Evolutionary conservation across 2,888 invertebrate genomes (phyloP).

Genomic region (Caenorhabditis macrosperma): DNA sequence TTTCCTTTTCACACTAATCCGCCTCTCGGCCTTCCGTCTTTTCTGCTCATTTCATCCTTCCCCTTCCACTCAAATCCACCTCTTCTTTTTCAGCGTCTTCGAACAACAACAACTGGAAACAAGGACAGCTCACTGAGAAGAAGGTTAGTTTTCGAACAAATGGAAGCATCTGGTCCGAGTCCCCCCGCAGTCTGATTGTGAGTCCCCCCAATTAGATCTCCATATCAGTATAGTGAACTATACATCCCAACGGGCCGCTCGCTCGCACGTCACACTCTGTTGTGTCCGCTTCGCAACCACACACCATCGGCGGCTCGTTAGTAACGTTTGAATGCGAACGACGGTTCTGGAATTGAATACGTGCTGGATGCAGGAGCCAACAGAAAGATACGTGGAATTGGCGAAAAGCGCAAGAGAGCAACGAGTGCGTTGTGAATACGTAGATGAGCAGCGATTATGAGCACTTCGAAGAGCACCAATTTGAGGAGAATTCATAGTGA

Average conservation of each 20-base stretch:
- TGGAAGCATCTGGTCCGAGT: no score
- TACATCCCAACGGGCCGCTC: neutral
- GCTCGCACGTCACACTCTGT: neutral
- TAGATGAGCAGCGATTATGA: no score
- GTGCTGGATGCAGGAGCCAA: neutral
- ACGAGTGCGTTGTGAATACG: no score
- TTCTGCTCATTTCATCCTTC: neutral
- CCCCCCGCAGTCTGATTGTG: no score
- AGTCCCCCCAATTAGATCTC: neutral
- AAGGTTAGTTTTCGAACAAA: no score
- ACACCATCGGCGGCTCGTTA: conserved; percentile 23
- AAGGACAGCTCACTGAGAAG: no score
- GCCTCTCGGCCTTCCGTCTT: neutral
- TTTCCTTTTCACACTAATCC: conserved; percentile 21
- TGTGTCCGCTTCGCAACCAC: neutral
- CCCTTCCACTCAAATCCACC: neutral
- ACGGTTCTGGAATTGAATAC: neutral
- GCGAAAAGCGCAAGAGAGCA: no score
- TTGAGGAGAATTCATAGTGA: no score
- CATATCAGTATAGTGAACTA: neutral
- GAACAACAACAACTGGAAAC: conserved; percentile 7
- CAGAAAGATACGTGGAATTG: no score
- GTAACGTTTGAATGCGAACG: conserved; percentile 26
- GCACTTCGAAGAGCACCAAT: no score
- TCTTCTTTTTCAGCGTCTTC: neutral